These are phyloP conservation scores for Agrochola macilenta DNA, from an alignment of 2,888 invertebrate genomes.

Conservation along the genomic window DNA sequence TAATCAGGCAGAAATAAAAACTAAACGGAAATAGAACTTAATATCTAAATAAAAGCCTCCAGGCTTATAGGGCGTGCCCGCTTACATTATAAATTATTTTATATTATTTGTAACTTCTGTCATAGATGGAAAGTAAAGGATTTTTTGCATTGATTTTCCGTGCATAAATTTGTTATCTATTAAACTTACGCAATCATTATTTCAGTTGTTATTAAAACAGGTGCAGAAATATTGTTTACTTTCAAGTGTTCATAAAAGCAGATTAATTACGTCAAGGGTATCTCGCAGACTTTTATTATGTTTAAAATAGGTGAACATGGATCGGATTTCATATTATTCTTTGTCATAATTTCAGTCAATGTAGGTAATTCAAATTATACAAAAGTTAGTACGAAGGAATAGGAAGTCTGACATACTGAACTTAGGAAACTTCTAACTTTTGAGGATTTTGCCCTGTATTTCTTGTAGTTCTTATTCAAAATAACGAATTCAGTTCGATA, in stretches of 20 bases:
- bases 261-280: constrained; percentile 24
- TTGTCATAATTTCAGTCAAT: background rate
- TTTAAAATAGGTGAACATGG: background rate
- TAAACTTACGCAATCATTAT: background rate
- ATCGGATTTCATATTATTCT: background rate
- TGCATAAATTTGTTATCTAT: background rate
- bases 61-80: no score
- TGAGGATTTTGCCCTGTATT: background rate
- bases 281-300: constrained; percentile 3
- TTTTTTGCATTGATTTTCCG: no score
- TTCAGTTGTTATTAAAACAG: constrained; percentile 20
- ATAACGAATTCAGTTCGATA: background rate
- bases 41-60: no score
- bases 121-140: no score
- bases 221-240: constrained; percentile 21
- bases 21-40: no score
- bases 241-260: constrained; percentile 17
- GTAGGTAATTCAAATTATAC: background rate
- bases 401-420: background rate
- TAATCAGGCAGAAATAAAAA: no score
- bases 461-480: background rate
- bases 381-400: background rate
- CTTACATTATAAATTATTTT: no score
- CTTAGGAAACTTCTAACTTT: background rate
- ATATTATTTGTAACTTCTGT: no score